Base-by-base conservation (phyloP, 2,797 vertebrate species). In the Staurois parvus region DNA sequence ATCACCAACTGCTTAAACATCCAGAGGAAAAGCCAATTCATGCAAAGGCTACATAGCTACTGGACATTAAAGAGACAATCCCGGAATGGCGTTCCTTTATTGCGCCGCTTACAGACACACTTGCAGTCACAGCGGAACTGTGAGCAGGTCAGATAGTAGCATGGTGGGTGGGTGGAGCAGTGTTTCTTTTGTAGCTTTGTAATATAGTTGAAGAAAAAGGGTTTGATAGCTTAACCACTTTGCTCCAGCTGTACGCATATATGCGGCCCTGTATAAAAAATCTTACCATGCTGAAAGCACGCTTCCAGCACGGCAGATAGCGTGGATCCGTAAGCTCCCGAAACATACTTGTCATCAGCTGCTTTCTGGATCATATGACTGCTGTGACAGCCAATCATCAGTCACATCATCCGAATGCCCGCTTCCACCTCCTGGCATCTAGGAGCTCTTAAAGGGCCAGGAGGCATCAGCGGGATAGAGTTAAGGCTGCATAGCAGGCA, bases 11-110 rank as follows among this genome's bases (percentile, higher is more conserved):
- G 98, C 89, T 89, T 99, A 88, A 98, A 97, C 6, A 96, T 99
- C 86, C 98, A 96, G 87, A 94, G 98, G 91, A 99, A 99, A 90
- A 98, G 98, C 91, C 98, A 99, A 94, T 99, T 99, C 91, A 99
- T 99, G 98, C 98, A 99, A 88, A 94, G 98, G 67, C 95, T 99
- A 34, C 98, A 99, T 90, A 99, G 98, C 93, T 99, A 99, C 91
- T 99, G 98, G 98, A 99, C 98, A 0, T 91, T 99, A 89, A 99
- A 99, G 93, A 95, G 98, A 86, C 98, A 99, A 92, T 99, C 98
- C 76, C 96, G 98, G 28, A 99, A 99, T 0, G 98, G 98, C 0
- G 98, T 99, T 0, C 98, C 98, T 0, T 93, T 99, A 81, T 94
- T 99, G 40, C 97, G 98, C 2, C 96, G 98, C 28, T 96, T 99